phyloP scores from a whole-genome alignment of 2,797 vertebrate species.

The Macrochelys suwanniensis region DNA sequence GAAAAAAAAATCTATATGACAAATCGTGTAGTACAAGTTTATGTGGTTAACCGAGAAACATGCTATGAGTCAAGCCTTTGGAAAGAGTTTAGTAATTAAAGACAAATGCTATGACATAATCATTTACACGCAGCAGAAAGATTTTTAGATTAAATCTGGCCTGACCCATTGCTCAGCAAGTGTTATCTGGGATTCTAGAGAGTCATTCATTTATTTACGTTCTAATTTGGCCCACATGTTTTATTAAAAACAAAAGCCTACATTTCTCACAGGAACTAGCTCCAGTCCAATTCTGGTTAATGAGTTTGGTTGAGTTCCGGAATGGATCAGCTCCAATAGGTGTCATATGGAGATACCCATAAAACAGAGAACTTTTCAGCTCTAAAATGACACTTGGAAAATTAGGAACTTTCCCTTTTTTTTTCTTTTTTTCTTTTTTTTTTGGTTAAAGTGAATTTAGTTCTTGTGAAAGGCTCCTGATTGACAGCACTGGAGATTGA shows the following conservation, averaged over 20 bases:
- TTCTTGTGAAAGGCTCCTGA: conserved; percentile 4
- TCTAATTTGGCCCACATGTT: conserved; percentile 85
- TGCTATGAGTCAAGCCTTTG: conserved; percentile 85
- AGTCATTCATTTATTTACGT: conserved; percentile 85
- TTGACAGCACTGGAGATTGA: neutral
- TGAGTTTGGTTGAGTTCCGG: conserved; percentile 59
- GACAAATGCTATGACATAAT: conserved; percentile 89
- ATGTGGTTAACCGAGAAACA: conserved; percentile 87
- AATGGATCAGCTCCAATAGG: conserved; percentile 46
- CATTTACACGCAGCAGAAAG: conserved; percentile 84
- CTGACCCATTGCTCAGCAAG: conserved; percentile 85
- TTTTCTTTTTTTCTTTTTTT: neutral
- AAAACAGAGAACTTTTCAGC: conserved; percentile 44
- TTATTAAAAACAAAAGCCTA: conserved; percentile 77
- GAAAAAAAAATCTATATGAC: conserved; percentile 81
- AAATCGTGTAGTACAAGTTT: conserved; percentile 87
- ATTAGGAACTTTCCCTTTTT: neutral
- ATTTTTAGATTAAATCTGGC: conserved; percentile 86
- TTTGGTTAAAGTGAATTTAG: neutral
- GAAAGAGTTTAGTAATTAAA: conserved; percentile 87
- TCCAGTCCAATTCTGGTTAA: conserved; percentile 64
- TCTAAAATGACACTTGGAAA: conserved; percentile 5
- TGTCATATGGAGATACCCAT: conserved; percentile 9
- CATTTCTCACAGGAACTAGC: conserved; percentile 72
- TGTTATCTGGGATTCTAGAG: conserved; percentile 84